These are phyloP conservation scores for Euschistus heros DNA, from an alignment of 1,140 invertebrate genomes.

Conservation along the genomic window DNA sequence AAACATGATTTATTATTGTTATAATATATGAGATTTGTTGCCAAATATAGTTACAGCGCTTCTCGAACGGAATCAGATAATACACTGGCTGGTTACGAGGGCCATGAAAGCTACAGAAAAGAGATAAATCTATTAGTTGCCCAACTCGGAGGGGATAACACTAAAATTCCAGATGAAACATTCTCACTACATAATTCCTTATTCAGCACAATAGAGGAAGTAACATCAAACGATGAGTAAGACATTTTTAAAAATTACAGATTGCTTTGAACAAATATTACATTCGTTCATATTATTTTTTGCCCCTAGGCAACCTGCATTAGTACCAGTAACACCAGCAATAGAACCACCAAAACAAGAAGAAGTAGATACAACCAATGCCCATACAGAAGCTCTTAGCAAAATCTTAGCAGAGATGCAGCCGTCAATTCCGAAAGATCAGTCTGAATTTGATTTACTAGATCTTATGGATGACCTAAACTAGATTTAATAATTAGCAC, in stretches of 20 bases:
- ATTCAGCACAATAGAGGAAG: slow-evolving; percentile 7
- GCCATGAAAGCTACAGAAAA: slow-evolving; percentile 27
- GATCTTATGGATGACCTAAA: slow-evolving; percentile 23
- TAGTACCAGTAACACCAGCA: not conserved
- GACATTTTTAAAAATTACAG: not conserved
- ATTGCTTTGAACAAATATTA: not conserved
- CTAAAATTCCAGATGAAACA: slow-evolving; percentile 17
- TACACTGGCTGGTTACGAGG: slow-evolving; percentile 10
- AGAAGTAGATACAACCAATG: slow-evolving; percentile 6
- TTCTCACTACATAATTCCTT: slow-evolving; percentile 14
- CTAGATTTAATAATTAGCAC: not conserved
- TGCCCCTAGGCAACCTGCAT: not conserved
- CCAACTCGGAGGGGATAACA: slow-evolving; percentile 26
- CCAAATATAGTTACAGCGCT: slow-evolving; percentile 6
- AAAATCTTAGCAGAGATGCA: slow-evolving; percentile 24
- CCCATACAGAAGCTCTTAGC: slow-evolving; percentile 21
- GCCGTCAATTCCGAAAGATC: slow-evolving; percentile 22
- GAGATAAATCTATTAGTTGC: slow-evolving; percentile 31
- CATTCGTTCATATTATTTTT: no score
- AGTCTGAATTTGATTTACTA: slow-evolving; percentile 23
- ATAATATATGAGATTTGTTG: no score
- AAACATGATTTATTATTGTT: no score
- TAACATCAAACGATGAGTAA: not conserved
- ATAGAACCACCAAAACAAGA: not conserved
- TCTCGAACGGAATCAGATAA: slow-evolving; percentile 19